phyloP scores from a whole-genome alignment of 2,797 vertebrate genomes.

The Poecilia gillii region DNA sequence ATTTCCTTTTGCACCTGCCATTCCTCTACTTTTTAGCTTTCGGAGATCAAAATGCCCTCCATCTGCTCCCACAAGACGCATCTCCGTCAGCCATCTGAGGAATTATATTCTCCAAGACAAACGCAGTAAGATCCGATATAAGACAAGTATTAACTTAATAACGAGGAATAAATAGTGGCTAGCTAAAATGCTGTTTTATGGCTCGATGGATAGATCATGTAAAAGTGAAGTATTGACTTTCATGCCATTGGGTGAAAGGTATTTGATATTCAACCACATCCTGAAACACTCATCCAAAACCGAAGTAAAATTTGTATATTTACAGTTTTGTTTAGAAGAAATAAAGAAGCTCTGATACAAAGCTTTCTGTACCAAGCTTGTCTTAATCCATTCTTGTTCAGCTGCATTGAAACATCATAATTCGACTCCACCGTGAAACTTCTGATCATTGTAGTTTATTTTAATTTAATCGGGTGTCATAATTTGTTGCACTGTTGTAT shows the following conservation, averaged over 20 bases:
- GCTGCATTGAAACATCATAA: neutral
- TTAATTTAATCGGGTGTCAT: neutral
- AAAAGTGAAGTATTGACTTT: neutral
- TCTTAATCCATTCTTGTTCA: neutral
- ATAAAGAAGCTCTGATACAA: neutral
- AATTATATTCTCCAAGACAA: neutral
- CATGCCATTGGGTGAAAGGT: neutral
- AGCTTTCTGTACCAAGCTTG: neutral
- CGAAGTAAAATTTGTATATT: neutral
- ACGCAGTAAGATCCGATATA: neutral
- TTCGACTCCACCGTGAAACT: neutral
- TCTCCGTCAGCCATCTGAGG: neutral
- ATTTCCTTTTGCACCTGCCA: conserved; percentile 42
- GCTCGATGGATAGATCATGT: neutral
- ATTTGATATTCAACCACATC: neutral
- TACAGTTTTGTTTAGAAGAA: neutral
- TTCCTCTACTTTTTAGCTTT: conserved; percentile 58
- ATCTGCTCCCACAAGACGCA: neutral
- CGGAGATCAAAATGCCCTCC: conserved; percentile 46
- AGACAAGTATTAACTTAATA: neutral
- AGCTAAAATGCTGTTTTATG: neutral
- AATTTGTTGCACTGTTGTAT: neutral
- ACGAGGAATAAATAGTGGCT: neutral
- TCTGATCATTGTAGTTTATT: neutral
- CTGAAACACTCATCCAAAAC: neutral